Evolutionary conservation across 2,888 invertebrate genomes (phyloP).

Genomic region (Drosophila neonasuta): DNA sequence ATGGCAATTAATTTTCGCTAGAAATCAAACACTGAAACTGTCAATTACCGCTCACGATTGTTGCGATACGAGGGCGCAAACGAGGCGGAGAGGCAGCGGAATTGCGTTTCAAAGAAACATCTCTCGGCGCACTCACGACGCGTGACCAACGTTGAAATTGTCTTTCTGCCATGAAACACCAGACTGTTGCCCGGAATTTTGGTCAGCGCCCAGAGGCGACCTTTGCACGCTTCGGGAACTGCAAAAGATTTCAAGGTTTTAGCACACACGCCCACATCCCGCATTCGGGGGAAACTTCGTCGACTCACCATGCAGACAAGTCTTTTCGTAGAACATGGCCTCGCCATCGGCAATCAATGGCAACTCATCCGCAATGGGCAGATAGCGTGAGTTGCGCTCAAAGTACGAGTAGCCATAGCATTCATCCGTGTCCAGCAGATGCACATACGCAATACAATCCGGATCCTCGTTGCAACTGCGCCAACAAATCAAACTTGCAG

Average conservation of each 20-base stretch:
- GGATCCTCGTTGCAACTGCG: slow-evolving; percentile 78
- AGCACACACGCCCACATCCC: slow-evolving; percentile 30
- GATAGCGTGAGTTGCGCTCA: slow-evolving; percentile 70
- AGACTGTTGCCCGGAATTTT: slow-evolving; percentile 89
- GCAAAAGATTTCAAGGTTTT: slow-evolving; percentile 27
- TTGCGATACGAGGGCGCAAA: slow-evolving; percentile 83
- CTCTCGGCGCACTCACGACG: slow-evolving; percentile 87
- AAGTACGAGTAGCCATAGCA: slow-evolving; percentile 81
- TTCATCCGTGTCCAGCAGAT: slow-evolving; percentile 78
- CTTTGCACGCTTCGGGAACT: slow-evolving; percentile 84
- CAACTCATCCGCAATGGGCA: slow-evolving; percentile 67
- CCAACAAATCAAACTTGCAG: slow-evolving; percentile 77
- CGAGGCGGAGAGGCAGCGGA: slow-evolving; percentile 84
- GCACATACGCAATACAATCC: slow-evolving; percentile 81
- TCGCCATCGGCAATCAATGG: slow-evolving; percentile 79
- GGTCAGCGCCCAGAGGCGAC: slow-evolving; percentile 89
- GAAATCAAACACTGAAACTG: slow-evolving; percentile 47
- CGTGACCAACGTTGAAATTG: slow-evolving; percentile 85
- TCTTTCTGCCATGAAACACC: slow-evolving; percentile 86
- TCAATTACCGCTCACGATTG: slow-evolving; percentile 81
- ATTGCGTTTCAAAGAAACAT: slow-evolving; percentile 84
- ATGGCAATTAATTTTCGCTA: too few species aligned
- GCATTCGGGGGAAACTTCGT: background rate
- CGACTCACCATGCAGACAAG: slow-evolving; percentile 78
- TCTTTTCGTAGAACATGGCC: slow-evolving; percentile 81